phyloP scores from a whole-genome alignment of 2,113 vertebrate species.

The Thalassoma bifasciatum region DNA sequence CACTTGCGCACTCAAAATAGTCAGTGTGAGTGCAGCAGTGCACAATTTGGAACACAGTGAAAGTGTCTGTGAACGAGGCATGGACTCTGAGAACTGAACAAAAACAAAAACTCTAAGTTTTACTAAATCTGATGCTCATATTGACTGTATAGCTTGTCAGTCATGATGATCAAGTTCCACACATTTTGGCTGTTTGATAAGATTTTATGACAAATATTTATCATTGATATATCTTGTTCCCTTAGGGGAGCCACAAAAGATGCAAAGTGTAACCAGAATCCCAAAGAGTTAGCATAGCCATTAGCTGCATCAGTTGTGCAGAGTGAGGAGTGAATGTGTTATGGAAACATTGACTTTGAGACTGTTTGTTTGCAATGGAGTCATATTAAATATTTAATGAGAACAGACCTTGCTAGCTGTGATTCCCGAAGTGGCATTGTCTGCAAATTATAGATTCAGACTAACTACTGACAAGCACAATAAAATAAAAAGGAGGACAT shows the following conservation, averaged over 20 bases:
- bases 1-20: too few relatives aligned
- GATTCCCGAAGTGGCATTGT: constrained; percentile 7
- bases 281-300: not conserved
- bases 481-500: not conserved
- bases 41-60: too few relatives aligned
- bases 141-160: not conserved
- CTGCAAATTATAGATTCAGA: constrained; percentile 13
- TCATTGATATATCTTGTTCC: too few relatives aligned
- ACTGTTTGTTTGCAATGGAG: constrained; percentile 14
- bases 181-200: too few relatives aligned
- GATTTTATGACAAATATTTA: too few relatives aligned
- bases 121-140: not conserved
- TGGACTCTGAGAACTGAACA: too few relatives aligned
- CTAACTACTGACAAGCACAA: constrained; percentile 8
- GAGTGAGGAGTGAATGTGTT: constrained; percentile 23
- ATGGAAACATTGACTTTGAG: constrained; percentile 22
- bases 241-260: not conserved
- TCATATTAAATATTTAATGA: constrained; percentile 20
- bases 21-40: too few relatives aligned
- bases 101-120: too few relatives aligned
- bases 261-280: not conserved
- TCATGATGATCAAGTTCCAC: not conserved
- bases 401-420: not conserved
- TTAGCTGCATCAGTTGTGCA: constrained; percentile 1
- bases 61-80: too few relatives aligned